Percentiles rank a stretch among this genome's conserved stretches.
phyloP scores from a whole-genome alignment of 2,797 vertebrate genomes.

The Notamacropus eugenii region DNA sequence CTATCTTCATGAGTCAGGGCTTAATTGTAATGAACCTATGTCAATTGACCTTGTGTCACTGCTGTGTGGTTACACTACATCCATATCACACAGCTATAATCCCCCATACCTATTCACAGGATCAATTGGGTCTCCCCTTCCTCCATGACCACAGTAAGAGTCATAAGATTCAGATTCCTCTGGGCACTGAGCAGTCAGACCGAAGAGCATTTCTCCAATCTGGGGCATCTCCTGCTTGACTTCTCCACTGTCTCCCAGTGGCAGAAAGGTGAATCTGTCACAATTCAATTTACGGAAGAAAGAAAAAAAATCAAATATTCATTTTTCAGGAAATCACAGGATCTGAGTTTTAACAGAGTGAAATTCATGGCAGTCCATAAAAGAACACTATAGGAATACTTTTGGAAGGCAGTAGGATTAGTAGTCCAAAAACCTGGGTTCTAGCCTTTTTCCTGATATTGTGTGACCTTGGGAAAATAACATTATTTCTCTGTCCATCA shows the following conservation, averaged over 20 bases:
- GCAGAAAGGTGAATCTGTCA: conserved; percentile 84
- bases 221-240: conserved; percentile 81
- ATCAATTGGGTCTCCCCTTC: conserved; percentile 88
- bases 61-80: background rate
- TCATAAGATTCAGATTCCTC: conserved; percentile 93
- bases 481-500: background rate
- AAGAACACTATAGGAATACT: background rate
- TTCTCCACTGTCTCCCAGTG: conserved; percentile 78
- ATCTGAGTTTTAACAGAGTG: background rate
- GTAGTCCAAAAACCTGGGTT: background rate
- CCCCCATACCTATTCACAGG: conserved; percentile 90
- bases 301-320: background rate
- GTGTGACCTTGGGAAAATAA: background rate
- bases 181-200: conserved; percentile 91
- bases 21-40: background rate
- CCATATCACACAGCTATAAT: fast-evolving
- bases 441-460: background rate
- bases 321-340: background rate
- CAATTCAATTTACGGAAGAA: conserved; percentile 84
- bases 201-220: conserved; percentile 93
- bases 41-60: background rate
- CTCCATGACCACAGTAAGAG: conserved; percentile 94
- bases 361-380: background rate
- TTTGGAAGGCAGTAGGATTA: background rate
- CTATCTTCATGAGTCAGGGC: background rate